A percentile compares a stretch with the other conserved stretches of the same genome.
These are phyloP conservation scores for Ptychodera flava DNA, from an alignment of 35 echinoderm and acorn worm species.

Conservation along the genomic window DNA sequence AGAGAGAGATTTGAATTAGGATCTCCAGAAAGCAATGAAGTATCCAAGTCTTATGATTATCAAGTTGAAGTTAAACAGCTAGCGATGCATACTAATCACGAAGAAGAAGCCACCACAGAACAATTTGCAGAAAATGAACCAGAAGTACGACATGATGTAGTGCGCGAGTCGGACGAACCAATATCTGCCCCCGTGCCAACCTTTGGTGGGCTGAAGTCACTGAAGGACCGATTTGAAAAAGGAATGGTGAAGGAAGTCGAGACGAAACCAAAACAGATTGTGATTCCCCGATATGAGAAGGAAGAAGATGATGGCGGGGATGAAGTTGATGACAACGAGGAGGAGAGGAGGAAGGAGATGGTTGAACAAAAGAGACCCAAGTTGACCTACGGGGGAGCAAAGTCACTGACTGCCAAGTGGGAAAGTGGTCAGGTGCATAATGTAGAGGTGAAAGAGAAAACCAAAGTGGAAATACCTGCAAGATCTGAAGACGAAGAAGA, in stretches of 20 bases:
- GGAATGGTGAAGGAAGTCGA: not conserved
- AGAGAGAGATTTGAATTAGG: conserved; percentile 62
- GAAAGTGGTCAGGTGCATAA: not conserved
- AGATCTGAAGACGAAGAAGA: not conserved
- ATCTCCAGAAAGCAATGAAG: conserved; percentile 21
- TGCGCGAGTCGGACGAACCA: not conserved
- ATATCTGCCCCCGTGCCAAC: not conserved
- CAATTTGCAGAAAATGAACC: conserved; percentile 15
- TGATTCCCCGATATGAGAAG: not conserved
- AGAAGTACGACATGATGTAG: conserved; percentile 4
- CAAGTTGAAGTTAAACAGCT: not conserved
- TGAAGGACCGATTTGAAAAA: conserved; percentile 11
- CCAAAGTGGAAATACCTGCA: not conserved
- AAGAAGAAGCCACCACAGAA: not conserved
- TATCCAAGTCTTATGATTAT: conserved; percentile 11
- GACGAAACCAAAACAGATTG: not conserved
- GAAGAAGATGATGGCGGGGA: no score
- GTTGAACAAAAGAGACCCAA: not conserved
- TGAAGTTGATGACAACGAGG: not conserved
- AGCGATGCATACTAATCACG: not conserved
- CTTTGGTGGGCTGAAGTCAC: conserved; percentile 6
- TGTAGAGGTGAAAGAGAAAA: not conserved
- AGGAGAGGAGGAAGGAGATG: not conserved
- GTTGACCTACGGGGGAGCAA: not conserved
- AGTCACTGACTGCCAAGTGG: not conserved